phyloP scores from a whole-genome alignment of 2,797 vertebrate species.

The Myotis planiceps region DNA sequence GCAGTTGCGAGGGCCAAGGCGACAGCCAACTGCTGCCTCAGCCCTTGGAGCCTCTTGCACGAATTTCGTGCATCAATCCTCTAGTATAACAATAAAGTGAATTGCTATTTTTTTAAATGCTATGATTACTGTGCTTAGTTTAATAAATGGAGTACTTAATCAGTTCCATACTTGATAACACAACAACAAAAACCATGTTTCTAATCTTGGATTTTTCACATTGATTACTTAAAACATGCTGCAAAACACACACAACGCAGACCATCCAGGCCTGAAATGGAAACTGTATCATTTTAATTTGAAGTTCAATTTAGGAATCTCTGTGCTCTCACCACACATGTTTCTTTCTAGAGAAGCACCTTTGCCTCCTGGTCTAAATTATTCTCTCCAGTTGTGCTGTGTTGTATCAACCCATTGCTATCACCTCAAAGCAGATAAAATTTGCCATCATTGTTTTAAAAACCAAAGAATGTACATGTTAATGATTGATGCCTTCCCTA shows the following conservation, averaged over 20 bases:
- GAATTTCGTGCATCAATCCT: no score
- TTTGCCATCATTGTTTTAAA: not conserved
- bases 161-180: conserved; percentile 6
- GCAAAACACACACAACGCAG: not conserved
- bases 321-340: not conserved
- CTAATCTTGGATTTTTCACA: not conserved
- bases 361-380: not conserved
- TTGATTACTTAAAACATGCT: not conserved
- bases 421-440: not conserved
- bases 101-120: conserved; percentile 20
- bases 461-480: not conserved
- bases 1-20: no score
- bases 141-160: not conserved
- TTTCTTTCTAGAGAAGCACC: not conserved
- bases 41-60: no score
- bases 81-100: not conserved
- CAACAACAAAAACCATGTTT: not conserved
- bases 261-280: not conserved
- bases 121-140: conserved; percentile 38
- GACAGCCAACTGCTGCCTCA: no score
- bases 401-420: not conserved
- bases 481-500: not conserved
- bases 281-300: conserved; percentile 23
- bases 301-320: not conserved
- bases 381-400: not conserved